Evolutionary conservation across 2,797 vertebrate genomes (phyloP).

Genomic region (Alca torda): DNA sequence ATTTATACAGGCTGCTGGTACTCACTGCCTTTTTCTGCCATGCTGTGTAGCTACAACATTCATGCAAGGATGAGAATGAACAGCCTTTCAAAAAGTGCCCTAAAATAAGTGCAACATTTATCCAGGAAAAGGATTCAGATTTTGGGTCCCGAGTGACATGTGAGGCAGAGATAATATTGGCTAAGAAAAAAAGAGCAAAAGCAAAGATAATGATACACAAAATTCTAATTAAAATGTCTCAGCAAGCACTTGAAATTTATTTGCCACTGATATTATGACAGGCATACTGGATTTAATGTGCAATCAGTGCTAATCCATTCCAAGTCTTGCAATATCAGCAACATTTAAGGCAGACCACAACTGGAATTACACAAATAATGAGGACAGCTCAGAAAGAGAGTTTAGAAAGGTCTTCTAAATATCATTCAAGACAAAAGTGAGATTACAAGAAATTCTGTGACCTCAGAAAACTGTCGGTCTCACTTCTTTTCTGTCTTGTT

Average conservation of each 20-base stretch:
- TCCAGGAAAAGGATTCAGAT: neutral
- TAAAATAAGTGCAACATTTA: neutral
- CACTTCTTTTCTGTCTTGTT: neutral
- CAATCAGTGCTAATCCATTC: slow-evolving; percentile 17
- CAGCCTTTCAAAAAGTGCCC: neutral
- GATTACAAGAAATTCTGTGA: slow-evolving; percentile 15
- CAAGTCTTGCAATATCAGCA: neutral
- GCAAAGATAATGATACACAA: neutral
- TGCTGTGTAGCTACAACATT: neutral
- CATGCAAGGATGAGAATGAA: neutral
- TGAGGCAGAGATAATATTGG: neutral
- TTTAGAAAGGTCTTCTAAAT: slow-evolving; percentile 20
- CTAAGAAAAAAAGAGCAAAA: neutral
- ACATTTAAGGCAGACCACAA: neutral
- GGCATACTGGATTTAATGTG: neutral
- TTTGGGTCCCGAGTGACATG: neutral
- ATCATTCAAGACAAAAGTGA: neutral
- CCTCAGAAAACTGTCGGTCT: neutral
- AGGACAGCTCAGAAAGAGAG: neutral
- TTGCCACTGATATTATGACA: slow-evolving; percentile 8
- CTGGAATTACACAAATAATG: slow-evolving; percentile 16
- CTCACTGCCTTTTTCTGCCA: neutral
- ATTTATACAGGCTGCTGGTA: neutral
- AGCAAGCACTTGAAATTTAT: slow-evolving; percentile 14
- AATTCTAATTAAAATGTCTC: slow-evolving; percentile 8